A percentile compares a stretch with the other conserved stretches of the same genome.
These are phyloP conservation scores for Onthophagus sagittarius DNA, from an alignment of 2,888 invertebrate genomes.

Conservation along the genomic window DNA sequence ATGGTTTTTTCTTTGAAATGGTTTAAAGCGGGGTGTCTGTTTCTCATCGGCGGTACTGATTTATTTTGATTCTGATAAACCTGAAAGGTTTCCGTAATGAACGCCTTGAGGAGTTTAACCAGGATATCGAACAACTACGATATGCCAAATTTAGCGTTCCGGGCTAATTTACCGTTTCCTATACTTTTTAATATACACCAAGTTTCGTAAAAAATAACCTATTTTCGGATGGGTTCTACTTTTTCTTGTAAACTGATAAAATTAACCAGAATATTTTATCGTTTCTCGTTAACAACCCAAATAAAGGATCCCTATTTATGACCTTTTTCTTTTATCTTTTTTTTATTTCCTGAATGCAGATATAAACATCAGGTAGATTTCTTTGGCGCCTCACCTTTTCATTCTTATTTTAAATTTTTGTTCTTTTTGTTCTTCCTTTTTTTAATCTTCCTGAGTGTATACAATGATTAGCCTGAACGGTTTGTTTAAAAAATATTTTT, in stretches of 20 bases:
- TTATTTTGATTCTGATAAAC: background rate
- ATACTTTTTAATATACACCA: background rate
- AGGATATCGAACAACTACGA: background rate
- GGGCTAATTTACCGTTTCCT: background rate
- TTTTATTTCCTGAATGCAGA: background rate
- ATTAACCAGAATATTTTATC: background rate
- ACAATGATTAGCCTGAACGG: no score
- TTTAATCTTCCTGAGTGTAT: no score
- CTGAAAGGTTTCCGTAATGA: background rate
- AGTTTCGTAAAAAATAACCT: background rate
- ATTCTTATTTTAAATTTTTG: no score
- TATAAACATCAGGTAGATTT: background rate
- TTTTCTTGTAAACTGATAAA: background rate
- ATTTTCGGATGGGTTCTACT: background rate
- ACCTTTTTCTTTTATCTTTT: no score
- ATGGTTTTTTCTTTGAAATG: background rate
- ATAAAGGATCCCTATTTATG: no score
- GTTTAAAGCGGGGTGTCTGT: background rate
- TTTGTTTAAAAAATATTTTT: no score
- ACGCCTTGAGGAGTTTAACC: background rate
- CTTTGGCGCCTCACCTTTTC: background rate
- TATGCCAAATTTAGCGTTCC: background rate
- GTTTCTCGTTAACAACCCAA: background rate
- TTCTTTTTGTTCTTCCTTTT: no score
- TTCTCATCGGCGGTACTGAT: background rate